phyloP scores from a whole-genome alignment of 2,113 vertebrate genomes.

The Tursiops truncatus region DNA sequence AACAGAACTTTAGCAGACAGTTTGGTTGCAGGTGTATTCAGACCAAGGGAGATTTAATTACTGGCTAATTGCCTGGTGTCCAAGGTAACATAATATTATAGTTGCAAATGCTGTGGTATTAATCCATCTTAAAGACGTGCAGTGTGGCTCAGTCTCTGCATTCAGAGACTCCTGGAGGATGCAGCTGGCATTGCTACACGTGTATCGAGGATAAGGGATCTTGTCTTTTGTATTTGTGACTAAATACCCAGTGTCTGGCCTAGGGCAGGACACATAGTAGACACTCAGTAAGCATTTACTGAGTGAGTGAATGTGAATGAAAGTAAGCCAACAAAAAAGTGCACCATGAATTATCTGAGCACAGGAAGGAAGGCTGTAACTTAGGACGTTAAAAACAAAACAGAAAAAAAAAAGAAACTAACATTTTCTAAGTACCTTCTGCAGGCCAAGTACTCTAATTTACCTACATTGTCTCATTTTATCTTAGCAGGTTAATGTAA shows the following conservation, averaged over 20 bases:
- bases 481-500: not conserved
- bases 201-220: not conserved
- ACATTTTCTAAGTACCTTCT: not conserved
- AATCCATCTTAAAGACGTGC: slow-evolving; percentile 64
- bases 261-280: not conserved
- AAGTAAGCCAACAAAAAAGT: slow-evolving; percentile 12
- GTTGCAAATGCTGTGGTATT: slow-evolving; percentile 65
- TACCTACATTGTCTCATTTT: not conserved
- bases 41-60: slow-evolving; percentile 74
- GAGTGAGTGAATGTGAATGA: not conserved
- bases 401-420: not conserved
- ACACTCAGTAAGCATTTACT: slow-evolving; percentile 24
- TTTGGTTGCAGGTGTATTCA: slow-evolving; percentile 69
- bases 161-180: slow-evolving; percentile 46
- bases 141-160: not conserved
- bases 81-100: slow-evolving; percentile 66
- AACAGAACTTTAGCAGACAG: slow-evolving; percentile 63
- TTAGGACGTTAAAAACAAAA: not conserved
- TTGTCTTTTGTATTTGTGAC: not conserved
- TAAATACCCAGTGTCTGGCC: not conserved
- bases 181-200: slow-evolving; percentile 43
- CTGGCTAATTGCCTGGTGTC: slow-evolving; percentile 78
- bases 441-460: not conserved
- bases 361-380: not conserved
- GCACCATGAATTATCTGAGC: not conserved